Conservation (phyloP, 2,888 invertebrate species). For the Drosophila rellima region DNA sequence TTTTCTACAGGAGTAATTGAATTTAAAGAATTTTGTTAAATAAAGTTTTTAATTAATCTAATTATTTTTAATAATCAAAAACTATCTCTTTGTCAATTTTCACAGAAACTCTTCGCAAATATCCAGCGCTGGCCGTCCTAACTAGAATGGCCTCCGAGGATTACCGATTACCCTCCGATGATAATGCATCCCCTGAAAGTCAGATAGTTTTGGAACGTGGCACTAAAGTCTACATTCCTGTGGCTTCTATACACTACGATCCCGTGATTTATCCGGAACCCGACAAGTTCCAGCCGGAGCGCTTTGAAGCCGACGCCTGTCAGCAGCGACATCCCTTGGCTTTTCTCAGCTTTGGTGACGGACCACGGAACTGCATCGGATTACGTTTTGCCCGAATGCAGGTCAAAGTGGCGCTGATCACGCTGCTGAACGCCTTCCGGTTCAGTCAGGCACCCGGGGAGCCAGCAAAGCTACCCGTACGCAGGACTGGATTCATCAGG, state of each 20-base stretch:
- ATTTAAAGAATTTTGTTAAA: too few species aligned
- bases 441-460: slow-evolving; percentile 38
- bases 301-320: slow-evolving; percentile 83
- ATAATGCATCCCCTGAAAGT: slow-evolving; percentile 37
- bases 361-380: slow-evolving; percentile 83
- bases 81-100: slow-evolving; percentile 4
- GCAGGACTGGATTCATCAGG: slow-evolving; percentile 35
- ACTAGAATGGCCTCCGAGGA: slow-evolving; percentile 81
- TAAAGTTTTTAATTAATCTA: too few species aligned
- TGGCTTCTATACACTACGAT: slow-evolving; percentile 85
- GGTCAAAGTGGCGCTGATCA: slow-evolving; percentile 76
- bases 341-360: slow-evolving; percentile 85
- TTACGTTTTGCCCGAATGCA: slow-evolving; percentile 81
- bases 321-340: slow-evolving; percentile 75
- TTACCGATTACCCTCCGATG: slow-evolving; percentile 78
- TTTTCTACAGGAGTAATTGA: too few species aligned
- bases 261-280: slow-evolving; percentile 82
- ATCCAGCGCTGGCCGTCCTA: slow-evolving; percentile 84
- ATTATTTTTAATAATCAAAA: too few species aligned
- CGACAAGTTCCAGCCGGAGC: slow-evolving; percentile 85
- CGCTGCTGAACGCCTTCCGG: slow-evolving; percentile 50
- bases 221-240: slow-evolving; percentile 80
- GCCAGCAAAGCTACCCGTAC: slow-evolving; percentile 47
- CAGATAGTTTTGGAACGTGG: slow-evolving; percentile 80
- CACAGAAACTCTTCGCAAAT: slow-evolving; percentile 86